Conservation (phyloP, 1,140 invertebrate species). For the Eriocheir sinensis region DNA sequence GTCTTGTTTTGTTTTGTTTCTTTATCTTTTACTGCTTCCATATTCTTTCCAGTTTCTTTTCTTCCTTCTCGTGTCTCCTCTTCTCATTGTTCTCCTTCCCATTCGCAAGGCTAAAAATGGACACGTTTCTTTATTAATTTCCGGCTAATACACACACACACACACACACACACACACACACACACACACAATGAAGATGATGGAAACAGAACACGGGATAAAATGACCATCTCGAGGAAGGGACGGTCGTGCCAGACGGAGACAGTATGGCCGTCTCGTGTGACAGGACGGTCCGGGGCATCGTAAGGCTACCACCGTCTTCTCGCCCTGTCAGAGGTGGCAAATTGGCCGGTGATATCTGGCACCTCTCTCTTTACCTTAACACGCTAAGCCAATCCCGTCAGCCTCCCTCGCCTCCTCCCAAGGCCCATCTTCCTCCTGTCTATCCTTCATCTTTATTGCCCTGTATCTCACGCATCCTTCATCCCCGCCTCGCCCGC, state of each 20-base stretch:
- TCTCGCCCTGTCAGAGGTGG: slow-evolving; percentile 8
- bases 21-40: not conserved
- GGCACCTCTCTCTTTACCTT: slow-evolving; percentile 46
- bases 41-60: not conserved
- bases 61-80: not conserved
- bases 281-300: not conserved
- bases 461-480: slow-evolving; percentile 30
- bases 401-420: not conserved
- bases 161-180: not conserved
- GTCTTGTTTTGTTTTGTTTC: not conserved
- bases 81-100: not conserved
- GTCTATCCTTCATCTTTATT: slow-evolving; percentile 11
- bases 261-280: slow-evolving; percentile 4
- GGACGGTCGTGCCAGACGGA: not conserved
- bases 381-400: not conserved
- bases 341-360: slow-evolving; percentile 44
- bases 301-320: slow-evolving; percentile 2
- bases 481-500: slow-evolving; percentile 18
- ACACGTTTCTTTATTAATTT: not conserved
- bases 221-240: not conserved
- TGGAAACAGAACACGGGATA: not conserved
- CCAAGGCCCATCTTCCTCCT: not conserved
- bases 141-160: not conserved
- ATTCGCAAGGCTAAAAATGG: not conserved
- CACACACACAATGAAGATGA: not conserved